Evolutionary conservation across 2,888 invertebrate genomes (phyloP).

Genomic region (Cerastoderma edule): DNA sequence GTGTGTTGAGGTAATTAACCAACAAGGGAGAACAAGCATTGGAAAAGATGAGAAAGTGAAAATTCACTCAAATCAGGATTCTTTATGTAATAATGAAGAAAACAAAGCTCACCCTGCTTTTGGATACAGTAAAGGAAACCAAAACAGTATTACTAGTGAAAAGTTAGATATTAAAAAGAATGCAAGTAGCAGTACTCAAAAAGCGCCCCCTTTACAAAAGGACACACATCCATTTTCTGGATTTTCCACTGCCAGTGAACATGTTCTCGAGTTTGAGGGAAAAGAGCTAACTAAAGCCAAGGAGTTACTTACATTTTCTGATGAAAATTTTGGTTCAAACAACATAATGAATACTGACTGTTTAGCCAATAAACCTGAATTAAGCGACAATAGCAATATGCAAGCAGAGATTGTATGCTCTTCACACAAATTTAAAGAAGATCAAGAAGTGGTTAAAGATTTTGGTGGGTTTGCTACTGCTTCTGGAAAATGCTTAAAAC

Average conservation of each 20-base stretch:
- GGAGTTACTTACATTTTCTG: slow-evolving; percentile 5
- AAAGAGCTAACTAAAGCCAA: slow-evolving; percentile 39
- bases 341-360: not conserved
- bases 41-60: too few relatives aligned
- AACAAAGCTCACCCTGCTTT: too few relatives aligned
- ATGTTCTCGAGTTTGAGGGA: slow-evolving; percentile 27
- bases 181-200: too few relatives aligned
- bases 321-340: not conserved
- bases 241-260: slow-evolving; percentile 41
- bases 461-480: slow-evolving; percentile 37
- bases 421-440: not conserved
- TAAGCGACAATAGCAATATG: not conserved
- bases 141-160: too few relatives aligned
- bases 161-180: too few relatives aligned
- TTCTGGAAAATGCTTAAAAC: slow-evolving; percentile 28
- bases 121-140: too few relatives aligned
- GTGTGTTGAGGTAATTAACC: too few relatives aligned
- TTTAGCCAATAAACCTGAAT: not conserved
- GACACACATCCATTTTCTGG: too few relatives aligned
- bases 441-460: not conserved
- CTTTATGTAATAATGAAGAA: too few relatives aligned
- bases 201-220: too few relatives aligned
- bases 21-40: too few relatives aligned
- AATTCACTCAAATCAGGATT: too few relatives aligned
- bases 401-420: not conserved